phyloP scores from a whole-genome alignment of 2,888 invertebrate genomes.

The Rhyacophila evoluta region DNA sequence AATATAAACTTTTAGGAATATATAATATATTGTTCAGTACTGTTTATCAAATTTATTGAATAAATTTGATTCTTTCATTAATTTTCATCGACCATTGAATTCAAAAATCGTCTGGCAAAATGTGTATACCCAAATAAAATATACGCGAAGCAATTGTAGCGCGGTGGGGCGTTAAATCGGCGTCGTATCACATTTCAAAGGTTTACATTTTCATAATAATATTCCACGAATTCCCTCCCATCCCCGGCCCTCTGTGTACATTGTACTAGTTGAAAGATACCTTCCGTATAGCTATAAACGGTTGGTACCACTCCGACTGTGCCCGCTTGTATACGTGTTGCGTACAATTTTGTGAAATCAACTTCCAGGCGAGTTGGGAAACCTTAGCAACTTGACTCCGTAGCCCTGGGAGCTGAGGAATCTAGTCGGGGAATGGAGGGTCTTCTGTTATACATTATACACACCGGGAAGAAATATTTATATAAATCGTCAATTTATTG shows the following conservation, averaged over 20 bases:
- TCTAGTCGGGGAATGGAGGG: slow-evolving; percentile 27
- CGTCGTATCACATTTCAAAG: slow-evolving; percentile 28
- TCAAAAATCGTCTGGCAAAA: too few relatives aligned
- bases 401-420: slow-evolving; percentile 30
- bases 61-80: too few relatives aligned
- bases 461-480: slow-evolving; percentile 9
- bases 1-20: too few relatives aligned
- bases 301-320: not conserved
- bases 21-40: too few relatives aligned
- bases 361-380: slow-evolving; percentile 44
- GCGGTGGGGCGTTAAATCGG: slow-evolving; percentile 26
- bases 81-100: too few relatives aligned
- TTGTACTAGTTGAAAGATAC: not conserved
- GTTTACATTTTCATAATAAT: slow-evolving; percentile 29
- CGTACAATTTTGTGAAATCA: slow-evolving; percentile 27
- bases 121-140: not conserved
- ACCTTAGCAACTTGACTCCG: slow-evolving; percentile 45
- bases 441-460: slow-evolving; percentile 17
- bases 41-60: too few relatives aligned
- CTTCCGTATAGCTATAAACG: not conserved
- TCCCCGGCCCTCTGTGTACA: not conserved
- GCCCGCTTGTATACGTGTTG: not conserved
- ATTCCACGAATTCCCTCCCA: not conserved
- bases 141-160: not conserved
- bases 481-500: not conserved